These are phyloP conservation scores for Erpobdella octoculata DNA, from an alignment of 2,888 invertebrate genomes.

Conservation along the genomic window DNA sequence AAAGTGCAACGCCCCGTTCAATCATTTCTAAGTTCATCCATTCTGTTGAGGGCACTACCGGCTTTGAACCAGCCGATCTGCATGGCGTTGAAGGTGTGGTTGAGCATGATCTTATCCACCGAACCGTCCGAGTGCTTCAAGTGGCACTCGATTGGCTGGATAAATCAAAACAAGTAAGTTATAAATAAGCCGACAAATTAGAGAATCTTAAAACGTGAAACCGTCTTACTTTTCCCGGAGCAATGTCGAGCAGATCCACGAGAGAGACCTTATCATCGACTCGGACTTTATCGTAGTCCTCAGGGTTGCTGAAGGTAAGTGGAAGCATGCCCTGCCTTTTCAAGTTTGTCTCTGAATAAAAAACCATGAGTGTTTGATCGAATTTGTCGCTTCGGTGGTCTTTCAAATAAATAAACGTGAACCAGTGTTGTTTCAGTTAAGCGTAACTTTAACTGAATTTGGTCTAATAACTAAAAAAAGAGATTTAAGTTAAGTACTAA, in stretches of 20 bases:
- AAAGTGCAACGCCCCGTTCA: too few species aligned
- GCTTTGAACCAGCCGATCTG: constrained; percentile 97
- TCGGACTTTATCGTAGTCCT: constrained; percentile 87
- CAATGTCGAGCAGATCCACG: constrained; percentile 69
- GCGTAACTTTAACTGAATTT: too few species aligned
- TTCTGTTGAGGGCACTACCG: constrained; percentile 93
- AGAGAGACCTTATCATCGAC: constrained; percentile 78
- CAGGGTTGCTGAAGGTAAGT: constrained; percentile 80
- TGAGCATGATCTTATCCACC: constrained; percentile 73
- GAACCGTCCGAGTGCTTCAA: constrained; percentile 82
- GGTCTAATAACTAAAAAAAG: too few species aligned
- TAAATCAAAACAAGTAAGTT: background rate
- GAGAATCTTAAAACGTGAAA: background rate
- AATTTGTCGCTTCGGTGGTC: too few species aligned
- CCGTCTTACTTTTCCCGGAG: constrained; percentile 71
- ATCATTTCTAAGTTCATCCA: constrained; percentile 59
- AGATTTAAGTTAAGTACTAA: too few species aligned
- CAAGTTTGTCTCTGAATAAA: constrained; percentile 75
- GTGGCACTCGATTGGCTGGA: constrained; percentile 73
- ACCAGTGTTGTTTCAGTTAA: too few species aligned
- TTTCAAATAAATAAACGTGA: too few species aligned
- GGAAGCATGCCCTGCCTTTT: constrained; percentile 97
- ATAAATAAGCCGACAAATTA: background rate
- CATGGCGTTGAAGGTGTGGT: constrained; percentile 90
- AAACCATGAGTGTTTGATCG: too few species aligned